Evolutionary conservation across 2,113 vertebrate genomes (phyloP).

Genomic region (Grantiella picta): DNA sequence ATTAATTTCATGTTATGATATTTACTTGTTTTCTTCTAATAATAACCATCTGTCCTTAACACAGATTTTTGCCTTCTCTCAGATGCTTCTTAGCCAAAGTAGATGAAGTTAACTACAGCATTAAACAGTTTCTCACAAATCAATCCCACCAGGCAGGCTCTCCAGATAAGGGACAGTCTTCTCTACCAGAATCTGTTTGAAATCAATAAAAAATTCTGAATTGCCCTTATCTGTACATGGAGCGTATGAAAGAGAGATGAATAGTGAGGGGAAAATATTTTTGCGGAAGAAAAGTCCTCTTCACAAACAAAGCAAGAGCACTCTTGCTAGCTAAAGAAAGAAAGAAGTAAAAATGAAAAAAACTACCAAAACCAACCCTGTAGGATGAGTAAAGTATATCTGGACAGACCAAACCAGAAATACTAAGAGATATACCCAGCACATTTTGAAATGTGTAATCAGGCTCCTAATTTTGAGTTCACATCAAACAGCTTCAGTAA

Average conservation of each 20-base stretch:
- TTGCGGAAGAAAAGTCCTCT: not conserved
- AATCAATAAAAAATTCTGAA: not conserved
- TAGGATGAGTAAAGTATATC: not conserved
- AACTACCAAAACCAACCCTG: not conserved
- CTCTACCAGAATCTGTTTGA: not conserved
- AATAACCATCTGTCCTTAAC: not conserved
- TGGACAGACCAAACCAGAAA: not conserved
- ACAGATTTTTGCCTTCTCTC: constrained; percentile 48
- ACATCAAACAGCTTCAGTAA: not conserved
- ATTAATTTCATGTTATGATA: constrained; percentile 52
- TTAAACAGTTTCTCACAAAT: not conserved
- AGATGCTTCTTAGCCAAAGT: constrained; percentile 52
- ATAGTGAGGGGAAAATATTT: not conserved
- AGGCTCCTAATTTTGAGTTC: not conserved
- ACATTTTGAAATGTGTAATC: not conserved
- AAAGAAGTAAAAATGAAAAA: not conserved
- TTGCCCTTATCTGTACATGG: not conserved
- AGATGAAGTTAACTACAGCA: constrained; percentile 26
- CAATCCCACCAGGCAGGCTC: not conserved
- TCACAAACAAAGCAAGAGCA: constrained; percentile 7
- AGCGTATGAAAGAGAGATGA: not conserved
- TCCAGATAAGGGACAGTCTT: not conserved
- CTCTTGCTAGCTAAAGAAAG: not conserved
- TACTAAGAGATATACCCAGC: not conserved
- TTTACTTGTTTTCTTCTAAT: constrained; percentile 2